Evolutionary conservation across 2,888 invertebrate species (phyloP).

Genomic region (Incurvaria masculella): DNA sequence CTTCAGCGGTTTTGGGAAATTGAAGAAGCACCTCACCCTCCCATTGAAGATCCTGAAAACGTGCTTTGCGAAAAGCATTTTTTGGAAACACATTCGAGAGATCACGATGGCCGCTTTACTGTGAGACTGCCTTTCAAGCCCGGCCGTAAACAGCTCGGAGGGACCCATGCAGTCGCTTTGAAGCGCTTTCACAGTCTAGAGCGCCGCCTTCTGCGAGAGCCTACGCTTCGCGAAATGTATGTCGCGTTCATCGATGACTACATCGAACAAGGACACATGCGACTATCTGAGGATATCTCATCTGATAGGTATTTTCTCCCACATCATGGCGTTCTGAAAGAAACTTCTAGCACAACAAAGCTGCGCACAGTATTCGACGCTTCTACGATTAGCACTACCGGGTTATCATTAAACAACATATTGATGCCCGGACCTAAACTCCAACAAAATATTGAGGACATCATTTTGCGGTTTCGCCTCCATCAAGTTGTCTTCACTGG

Average conservation of each 20-base stretch:
- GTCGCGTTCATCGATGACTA: not conserved
- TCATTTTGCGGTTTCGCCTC: constrained; percentile 15
- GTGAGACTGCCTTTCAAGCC: not conserved
- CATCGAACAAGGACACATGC: not conserved
- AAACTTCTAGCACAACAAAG: constrained; percentile 7
- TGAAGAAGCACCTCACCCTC: constrained; percentile 2
- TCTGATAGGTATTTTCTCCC: constrained; percentile 2
- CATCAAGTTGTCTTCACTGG: constrained; percentile 16
- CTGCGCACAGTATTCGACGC: constrained; percentile 12
- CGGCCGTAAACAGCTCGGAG: not conserved
- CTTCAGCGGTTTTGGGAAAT: constrained; percentile 7
- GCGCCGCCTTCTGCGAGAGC: constrained; percentile 1
- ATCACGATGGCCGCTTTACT: constrained; percentile 6
- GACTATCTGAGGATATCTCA: not conserved
- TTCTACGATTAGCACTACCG: constrained; percentile 2
- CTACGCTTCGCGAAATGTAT: not conserved
- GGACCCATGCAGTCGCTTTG: not conserved
- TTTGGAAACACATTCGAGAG: constrained; percentile 7
- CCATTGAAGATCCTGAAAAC: constrained; percentile 7
- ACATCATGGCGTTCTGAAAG: constrained; percentile 12
- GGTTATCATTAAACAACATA: constrained; percentile 12
- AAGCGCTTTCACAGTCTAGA: constrained; percentile 7
- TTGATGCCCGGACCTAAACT: constrained; percentile 14
- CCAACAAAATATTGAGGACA: constrained; percentile 15
- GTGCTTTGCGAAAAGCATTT: constrained; percentile 9